These are phyloP conservation scores for Drosophila suzukii DNA, from an alignment of 1,140 invertebrate species.

Conservation along the genomic window DNA sequence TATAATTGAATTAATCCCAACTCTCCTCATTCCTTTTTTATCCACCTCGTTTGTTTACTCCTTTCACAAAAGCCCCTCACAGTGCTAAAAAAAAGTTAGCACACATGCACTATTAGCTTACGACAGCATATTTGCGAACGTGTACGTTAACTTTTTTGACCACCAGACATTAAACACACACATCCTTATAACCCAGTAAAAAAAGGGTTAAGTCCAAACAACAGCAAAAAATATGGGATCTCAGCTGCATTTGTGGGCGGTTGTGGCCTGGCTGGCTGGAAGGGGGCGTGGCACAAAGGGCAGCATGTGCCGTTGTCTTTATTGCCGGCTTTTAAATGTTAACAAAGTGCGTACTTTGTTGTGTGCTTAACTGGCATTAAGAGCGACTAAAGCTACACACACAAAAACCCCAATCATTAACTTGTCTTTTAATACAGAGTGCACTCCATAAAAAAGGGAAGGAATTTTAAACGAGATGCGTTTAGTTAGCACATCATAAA, in stretches of 20 bases:
- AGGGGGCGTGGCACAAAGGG: slow-evolving; percentile 13
- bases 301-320: slow-evolving; percentile 52
- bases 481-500: slow-evolving; percentile 9
- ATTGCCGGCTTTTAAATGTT: slow-evolving; percentile 67
- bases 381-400: slow-evolving; percentile 14
- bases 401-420: slow-evolving; percentile 43
- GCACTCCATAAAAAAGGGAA: slow-evolving; percentile 27
- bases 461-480: slow-evolving; percentile 8
- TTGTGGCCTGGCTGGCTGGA: background rate
- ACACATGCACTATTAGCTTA: slow-evolving; percentile 34
- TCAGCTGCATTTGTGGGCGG: slow-evolving; percentile 45
- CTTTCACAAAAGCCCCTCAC: background rate
- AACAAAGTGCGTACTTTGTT: slow-evolving; percentile 77
- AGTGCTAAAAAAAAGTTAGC: slow-evolving; percentile 17
- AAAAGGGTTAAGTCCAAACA: slow-evolving; percentile 21
- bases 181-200: slow-evolving; percentile 3
- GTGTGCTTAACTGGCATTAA: slow-evolving; percentile 66
- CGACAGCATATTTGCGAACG: slow-evolving; percentile 27
- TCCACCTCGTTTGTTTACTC: slow-evolving; percentile 10
- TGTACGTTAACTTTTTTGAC: slow-evolving; percentile 28
- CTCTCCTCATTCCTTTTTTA: slow-evolving; percentile 2
- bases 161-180: slow-evolving; percentile 28
- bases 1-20: slow-evolving; percentile 24
- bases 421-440: slow-evolving; percentile 39
- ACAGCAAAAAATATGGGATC: slow-evolving; percentile 24